Conservation (phyloP, 2,113 vertebrate species). For the Brachyistius frenatus region DNA sequence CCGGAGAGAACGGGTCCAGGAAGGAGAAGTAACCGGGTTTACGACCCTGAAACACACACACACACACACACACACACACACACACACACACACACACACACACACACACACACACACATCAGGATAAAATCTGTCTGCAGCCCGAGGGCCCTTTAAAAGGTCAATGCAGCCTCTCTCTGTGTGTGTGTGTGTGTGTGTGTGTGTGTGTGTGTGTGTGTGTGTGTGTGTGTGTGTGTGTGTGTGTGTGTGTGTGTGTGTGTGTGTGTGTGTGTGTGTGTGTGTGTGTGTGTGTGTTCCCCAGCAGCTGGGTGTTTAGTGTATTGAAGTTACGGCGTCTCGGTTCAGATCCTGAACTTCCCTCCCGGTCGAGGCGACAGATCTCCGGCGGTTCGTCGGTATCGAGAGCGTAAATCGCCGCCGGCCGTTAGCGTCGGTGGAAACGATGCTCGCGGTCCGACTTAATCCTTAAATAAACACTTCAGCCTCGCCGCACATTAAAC, state of each 20-base stretch:
- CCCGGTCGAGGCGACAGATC: neutral
- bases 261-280: constrained; percentile 13
- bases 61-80: constrained; percentile 12
- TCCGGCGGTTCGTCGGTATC: constrained; percentile 20
- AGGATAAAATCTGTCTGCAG: neutral
- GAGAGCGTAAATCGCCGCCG: constrained; percentile 9
- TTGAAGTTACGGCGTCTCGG: neutral
- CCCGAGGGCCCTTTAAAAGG: constrained; percentile 28
- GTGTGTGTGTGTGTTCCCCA: constrained; percentile 14
- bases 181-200: constrained; percentile 21
- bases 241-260: constrained; percentile 12
- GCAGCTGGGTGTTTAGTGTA: constrained; percentile 15
- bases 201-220: constrained; percentile 31
- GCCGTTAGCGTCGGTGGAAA: constrained; percentile 25
- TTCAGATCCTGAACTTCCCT: constrained; percentile 2
- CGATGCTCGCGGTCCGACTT: constrained; percentile 22
- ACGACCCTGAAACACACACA: constrained; percentile 84
- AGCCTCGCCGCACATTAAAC: constrained; percentile 32
- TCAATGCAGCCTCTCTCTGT: neutral
- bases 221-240: constrained; percentile 9
- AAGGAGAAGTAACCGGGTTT: constrained; percentile 97
- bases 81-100: no score
- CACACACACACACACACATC: no score
- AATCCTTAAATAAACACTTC: constrained; percentile 59
- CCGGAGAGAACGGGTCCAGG: constrained; percentile 95